These are phyloP conservation scores for Serripes groenlandicus DNA, from an alignment of 2,888 invertebrate genomes.

Conservation along the genomic window DNA sequence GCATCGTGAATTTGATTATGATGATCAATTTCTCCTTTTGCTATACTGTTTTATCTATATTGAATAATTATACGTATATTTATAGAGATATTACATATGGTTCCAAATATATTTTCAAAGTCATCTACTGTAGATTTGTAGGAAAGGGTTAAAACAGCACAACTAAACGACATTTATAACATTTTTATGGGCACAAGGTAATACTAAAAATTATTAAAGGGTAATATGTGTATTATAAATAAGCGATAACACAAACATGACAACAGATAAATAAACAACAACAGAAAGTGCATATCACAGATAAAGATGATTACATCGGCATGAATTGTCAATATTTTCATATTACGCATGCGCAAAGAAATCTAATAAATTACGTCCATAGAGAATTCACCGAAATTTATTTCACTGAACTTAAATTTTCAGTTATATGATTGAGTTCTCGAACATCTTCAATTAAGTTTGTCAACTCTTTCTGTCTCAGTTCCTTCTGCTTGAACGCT, in stretches of 20 bases:
- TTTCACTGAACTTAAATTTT: constrained; percentile 38
- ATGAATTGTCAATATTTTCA: neutral
- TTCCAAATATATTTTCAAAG: too few species aligned
- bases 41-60: neutral
- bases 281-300: neutral
- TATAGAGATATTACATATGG: too few species aligned
- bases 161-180: neutral
- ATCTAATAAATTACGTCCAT: neutral
- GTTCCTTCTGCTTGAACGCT: constrained; percentile 78
- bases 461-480: constrained; percentile 75
- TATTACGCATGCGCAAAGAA: neutral
- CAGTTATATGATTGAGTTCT: constrained; percentile 76
- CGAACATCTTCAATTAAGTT: constrained; percentile 80
- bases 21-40: neutral
- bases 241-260: too few species aligned
- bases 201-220: too few species aligned
- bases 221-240: too few species aligned
- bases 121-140: neutral
- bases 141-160: neutral
- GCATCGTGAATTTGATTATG: neutral
- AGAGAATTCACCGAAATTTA: neutral
- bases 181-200: too few species aligned
- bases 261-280: neutral
- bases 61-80: too few species aligned
- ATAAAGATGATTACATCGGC: neutral